Conservation (phyloP, 2,113 vertebrate genomes). For the Hippocampus comes region DNA sequence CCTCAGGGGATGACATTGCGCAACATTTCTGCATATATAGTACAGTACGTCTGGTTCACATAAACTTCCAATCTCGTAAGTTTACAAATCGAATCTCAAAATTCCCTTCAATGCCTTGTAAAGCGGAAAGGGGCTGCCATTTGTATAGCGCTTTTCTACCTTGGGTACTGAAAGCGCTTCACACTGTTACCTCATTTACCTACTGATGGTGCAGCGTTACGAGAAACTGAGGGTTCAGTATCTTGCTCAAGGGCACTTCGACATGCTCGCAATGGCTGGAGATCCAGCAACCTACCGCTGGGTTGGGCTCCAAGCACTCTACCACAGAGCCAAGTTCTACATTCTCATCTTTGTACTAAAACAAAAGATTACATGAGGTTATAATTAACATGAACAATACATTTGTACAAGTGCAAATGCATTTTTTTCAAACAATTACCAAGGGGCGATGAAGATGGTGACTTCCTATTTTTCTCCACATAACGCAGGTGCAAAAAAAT, state of each 20-base stretch:
- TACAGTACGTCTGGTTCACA: not conserved
- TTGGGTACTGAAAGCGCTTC: too few species aligned
- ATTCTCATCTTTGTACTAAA: not conserved
- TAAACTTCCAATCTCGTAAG: not conserved
- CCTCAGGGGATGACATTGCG: constrained; percentile 8
- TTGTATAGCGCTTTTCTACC: too few species aligned
- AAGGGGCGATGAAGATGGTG: too few species aligned
- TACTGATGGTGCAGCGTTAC: too few species aligned
- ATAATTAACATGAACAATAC: not conserved
- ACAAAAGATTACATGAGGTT: not conserved
- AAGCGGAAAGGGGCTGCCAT: not conserved
- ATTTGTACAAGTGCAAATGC: not conserved
- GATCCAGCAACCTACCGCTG: too few species aligned
- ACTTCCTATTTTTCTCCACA: not conserved
- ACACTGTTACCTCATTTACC: too few species aligned
- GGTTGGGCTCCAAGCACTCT: too few species aligned
- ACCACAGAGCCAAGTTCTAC: not conserved
- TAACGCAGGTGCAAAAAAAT: not conserved
- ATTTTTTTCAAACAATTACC: not conserved
- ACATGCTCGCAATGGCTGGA: too few species aligned
- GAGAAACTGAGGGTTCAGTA: too few species aligned
- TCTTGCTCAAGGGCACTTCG: too few species aligned
- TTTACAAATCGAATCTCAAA: not conserved
- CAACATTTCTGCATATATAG: constrained; percentile 22
- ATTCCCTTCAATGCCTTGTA: not conserved